Conservation (phyloP, 1,140 invertebrate species). For the Drosophila carrolli region DNA sequence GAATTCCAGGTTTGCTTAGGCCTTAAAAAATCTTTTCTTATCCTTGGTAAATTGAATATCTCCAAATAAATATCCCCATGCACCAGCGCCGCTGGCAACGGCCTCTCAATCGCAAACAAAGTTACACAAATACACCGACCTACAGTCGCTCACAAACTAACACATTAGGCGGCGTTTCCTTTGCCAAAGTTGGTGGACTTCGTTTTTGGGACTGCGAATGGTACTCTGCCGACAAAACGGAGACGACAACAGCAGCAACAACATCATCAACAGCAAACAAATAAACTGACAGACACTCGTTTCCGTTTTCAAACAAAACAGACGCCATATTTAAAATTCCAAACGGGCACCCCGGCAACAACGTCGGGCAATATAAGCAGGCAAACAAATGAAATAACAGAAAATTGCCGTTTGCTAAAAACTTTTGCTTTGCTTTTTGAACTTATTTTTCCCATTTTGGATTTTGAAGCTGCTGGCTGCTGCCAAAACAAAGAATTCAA, state of each 20-base stretch:
- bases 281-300: slow-evolving; percentile 82
- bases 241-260: slow-evolving; percentile 49
- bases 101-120: slow-evolving; percentile 50
- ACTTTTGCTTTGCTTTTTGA: slow-evolving; percentile 65
- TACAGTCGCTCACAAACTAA: slow-evolving; percentile 49
- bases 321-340: slow-evolving; percentile 83
- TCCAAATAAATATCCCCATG: slow-evolving; percentile 4
- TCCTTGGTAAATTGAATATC: slow-evolving; percentile 28
- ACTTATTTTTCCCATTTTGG: slow-evolving; percentile 28
- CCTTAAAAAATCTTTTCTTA: slow-evolving; percentile 18
- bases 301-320: slow-evolving; percentile 83
- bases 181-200: slow-evolving; percentile 79
- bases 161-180: slow-evolving; percentile 77
- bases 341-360: slow-evolving; percentile 56
- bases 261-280: slow-evolving; percentile 62
- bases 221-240: slow-evolving; percentile 41
- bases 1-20: slow-evolving; percentile 7
- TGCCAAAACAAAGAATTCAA: slow-evolving; percentile 59
- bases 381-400: slow-evolving; percentile 73
- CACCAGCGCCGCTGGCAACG: slow-evolving; percentile 50
- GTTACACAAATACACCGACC: slow-evolving; percentile 29
- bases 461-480: slow-evolving; percentile 5
- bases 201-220: slow-evolving; percentile 58
- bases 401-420: slow-evolving; percentile 66
- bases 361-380: slow-evolving; percentile 37